These are phyloP conservation scores for Scolopax bukidnonensis DNA, from an alignment of 2,797 vertebrate genomes.

Conservation along the genomic window DNA sequence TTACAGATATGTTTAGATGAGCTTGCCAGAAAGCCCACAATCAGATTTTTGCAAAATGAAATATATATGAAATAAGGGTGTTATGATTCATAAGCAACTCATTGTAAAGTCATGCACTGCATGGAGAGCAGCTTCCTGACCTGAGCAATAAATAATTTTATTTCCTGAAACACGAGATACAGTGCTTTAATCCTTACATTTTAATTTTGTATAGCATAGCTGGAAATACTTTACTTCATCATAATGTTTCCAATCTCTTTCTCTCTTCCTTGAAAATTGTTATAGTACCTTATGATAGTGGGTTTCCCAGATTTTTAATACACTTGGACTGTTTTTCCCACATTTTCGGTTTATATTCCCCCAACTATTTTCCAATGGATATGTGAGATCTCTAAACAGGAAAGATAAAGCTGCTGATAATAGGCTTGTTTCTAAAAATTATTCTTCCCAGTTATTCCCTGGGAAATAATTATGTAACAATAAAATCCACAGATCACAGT, in stretches of 20 bases:
- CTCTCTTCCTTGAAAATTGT: not conserved
- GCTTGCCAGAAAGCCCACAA: not conserved
- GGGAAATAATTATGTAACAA: not conserved
- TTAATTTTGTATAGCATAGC: not conserved
- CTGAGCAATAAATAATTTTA: not conserved
- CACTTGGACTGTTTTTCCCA: not conserved
- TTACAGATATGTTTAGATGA: not conserved
- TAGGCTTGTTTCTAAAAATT: not conserved
- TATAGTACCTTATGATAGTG: not conserved
- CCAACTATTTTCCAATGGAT: not conserved
- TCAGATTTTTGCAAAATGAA: not conserved
- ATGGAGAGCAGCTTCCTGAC: constrained; percentile 4
- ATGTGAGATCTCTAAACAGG: not conserved
- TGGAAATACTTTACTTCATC: not conserved
- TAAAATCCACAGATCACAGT: not conserved
- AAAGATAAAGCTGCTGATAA: not conserved
- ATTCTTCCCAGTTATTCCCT: not conserved
- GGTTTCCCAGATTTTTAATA: not conserved
- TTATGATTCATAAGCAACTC: constrained; percentile 15
- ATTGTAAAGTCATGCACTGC: not conserved
- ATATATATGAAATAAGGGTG: not conserved
- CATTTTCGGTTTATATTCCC: not conserved
- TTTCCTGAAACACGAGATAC: not conserved
- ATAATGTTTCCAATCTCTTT: not conserved
- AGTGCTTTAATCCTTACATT: not conserved